phyloP scores from a whole-genome alignment of 1,140 invertebrate species.

The Acromyrmex heyeri region DNA sequence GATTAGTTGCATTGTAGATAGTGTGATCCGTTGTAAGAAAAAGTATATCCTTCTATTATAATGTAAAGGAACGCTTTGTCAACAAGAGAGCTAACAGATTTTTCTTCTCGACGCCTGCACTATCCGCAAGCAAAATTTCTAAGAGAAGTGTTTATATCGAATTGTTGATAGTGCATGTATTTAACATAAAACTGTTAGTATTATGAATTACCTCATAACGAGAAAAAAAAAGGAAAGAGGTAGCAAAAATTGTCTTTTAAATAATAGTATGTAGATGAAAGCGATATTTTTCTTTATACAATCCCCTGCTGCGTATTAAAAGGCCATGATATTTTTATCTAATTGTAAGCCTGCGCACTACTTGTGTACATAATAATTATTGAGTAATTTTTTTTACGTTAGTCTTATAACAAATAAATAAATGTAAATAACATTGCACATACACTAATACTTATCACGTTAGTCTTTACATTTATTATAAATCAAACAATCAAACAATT shows the following conservation, averaged over 20 bases:
- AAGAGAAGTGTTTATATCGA: background rate
- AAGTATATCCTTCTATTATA: conserved; percentile 31
- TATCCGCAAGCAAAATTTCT: conserved; percentile 4
- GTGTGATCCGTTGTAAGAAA: conserved; percentile 35
- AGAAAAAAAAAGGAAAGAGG: background rate
- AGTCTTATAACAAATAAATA: background rate
- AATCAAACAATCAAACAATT: background rate
- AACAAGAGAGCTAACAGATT: conserved; percentile 34
- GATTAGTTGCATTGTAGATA: conserved; percentile 59
- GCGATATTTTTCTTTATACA: background rate
- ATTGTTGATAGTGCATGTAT: background rate
- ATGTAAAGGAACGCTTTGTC: conserved; percentile 38
- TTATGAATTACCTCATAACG: background rate
- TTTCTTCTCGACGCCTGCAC: conserved; percentile 13
- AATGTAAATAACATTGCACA: conserved; percentile 2
- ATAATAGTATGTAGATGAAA: conserved; percentile 15
- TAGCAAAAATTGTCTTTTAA: background rate
- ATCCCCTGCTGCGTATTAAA: conserved; percentile 3
- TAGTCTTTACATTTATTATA: background rate
- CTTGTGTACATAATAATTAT: conserved; percentile 36
- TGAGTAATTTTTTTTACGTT: conserved; percentile 4
- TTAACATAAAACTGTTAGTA: background rate
- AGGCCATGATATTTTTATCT: conserved; percentile 52
- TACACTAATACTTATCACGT: background rate
- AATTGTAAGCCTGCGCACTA: conserved; percentile 25